Conservation (phyloP, 2,113 vertebrate genomes). For the Lepisosteus osseus region DNA sequence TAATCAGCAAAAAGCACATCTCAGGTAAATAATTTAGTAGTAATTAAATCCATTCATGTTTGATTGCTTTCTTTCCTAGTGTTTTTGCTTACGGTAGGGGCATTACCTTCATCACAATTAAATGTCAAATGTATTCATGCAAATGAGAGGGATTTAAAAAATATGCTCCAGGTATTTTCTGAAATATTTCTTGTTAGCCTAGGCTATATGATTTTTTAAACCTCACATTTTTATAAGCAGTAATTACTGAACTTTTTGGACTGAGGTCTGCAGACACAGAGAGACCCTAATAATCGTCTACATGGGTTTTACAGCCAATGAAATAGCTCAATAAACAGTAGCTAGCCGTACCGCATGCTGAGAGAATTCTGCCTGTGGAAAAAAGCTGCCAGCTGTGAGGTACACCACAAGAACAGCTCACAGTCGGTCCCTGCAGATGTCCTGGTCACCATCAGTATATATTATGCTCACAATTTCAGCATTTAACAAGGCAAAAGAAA, state of each 20-base stretch:
- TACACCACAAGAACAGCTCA: conserved; percentile 13
- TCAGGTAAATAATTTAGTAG: no score
- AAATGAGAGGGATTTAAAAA: not conserved
- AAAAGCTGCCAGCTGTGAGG: conserved; percentile 33
- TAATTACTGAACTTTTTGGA: conserved; percentile 46
- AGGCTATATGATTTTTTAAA: conserved; percentile 38
- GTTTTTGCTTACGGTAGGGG: not conserved
- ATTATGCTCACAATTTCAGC: not conserved
- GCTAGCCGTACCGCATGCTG: conserved; percentile 41
- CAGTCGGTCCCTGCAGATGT: conserved; percentile 23
- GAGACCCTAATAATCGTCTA: conserved; percentile 47
- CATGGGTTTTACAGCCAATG: conserved; percentile 43
- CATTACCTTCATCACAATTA: not conserved
- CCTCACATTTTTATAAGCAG: conserved; percentile 37
- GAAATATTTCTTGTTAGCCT: conserved; percentile 40
- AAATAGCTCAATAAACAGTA: conserved; percentile 50
- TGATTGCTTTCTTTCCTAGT: no score
- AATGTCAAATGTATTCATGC: no score
- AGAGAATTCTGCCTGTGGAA: conserved; percentile 23
- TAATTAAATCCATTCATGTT: no score
- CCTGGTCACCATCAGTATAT: conserved; percentile 1
- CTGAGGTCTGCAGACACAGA: conserved; percentile 50
- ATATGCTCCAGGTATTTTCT: conserved; percentile 26
- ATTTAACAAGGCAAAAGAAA: conserved; percentile 25
- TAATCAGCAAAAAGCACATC: no score